phyloP scores from a whole-genome alignment of 1,140 invertebrate genomes.

The Samia ricini region DNA sequence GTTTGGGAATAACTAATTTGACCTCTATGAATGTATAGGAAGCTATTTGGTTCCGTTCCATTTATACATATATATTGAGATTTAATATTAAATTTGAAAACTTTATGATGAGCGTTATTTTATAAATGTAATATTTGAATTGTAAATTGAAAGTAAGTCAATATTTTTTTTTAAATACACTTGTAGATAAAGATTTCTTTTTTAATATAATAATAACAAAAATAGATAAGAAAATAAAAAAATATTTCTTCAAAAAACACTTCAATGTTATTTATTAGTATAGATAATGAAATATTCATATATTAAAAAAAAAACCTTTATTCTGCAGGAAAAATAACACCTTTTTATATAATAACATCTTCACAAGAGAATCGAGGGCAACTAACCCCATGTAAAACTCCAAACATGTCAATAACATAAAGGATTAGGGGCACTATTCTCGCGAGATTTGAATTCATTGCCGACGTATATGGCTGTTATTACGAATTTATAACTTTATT shows the following conservation, averaged over 20 bases:
- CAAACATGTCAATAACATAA: conserved; percentile 12
- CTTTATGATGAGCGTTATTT: too few relatives aligned
- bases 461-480: conserved; percentile 3
- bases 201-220: too few relatives aligned
- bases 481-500: conserved; percentile 4
- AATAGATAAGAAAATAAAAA: too few relatives aligned
- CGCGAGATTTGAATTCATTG: conserved; percentile 5
- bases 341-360: neutral
- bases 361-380: conserved; percentile 3
- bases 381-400: conserved; percentile 9
- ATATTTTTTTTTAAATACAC: too few relatives aligned
- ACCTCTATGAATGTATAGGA: neutral
- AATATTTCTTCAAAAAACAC: too few relatives aligned
- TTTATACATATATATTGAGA: neutral
- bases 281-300: neutral
- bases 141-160: too few relatives aligned
- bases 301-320: neutral
- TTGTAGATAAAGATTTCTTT: too few relatives aligned
- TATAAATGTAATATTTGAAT: too few relatives aligned
- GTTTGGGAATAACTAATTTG: neutral
- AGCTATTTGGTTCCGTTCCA: neutral
- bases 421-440: conserved; percentile 9
- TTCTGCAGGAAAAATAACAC: neutral
- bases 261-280: too few relatives aligned
- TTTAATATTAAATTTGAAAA: too few relatives aligned